Evolutionary conservation across 2,113 vertebrate species (phyloP).

Genomic region (Vanacampus margaritifer): DNA sequence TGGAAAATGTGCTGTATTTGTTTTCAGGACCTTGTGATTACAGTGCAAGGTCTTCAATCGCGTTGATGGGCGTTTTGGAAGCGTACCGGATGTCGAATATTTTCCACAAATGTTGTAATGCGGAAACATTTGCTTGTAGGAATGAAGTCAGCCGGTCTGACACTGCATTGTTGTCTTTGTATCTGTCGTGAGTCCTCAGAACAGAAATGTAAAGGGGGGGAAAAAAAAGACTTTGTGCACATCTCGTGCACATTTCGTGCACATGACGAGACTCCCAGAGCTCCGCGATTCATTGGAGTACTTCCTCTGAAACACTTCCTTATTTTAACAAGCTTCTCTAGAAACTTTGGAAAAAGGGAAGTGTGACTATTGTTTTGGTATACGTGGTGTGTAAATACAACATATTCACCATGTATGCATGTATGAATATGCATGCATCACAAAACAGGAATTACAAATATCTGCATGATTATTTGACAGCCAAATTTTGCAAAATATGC

Average conservation of each 20-base stretch:
- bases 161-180: background rate
- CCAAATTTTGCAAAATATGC: too few species aligned
- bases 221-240: background rate
- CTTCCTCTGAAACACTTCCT: conserved; percentile 64
- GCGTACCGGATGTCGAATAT: conserved; percentile 2
- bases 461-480: too few species aligned
- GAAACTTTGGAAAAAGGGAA: conserved; percentile 48
- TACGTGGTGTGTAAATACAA: conserved; percentile 3
- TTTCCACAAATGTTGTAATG: conserved; percentile 35
- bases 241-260: background rate
- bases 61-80: conserved; percentile 22
- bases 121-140: conserved; percentile 42
- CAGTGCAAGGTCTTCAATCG: conserved; percentile 11
- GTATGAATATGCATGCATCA: background rate
- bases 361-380: conserved; percentile 37
- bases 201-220: conserved; percentile 14
- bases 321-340: conserved; percentile 55
- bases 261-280: background rate
- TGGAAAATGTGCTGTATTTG: background rate
- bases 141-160: conserved; percentile 22
- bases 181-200: too few species aligned
- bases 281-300: conserved; percentile 28
- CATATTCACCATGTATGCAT: background rate
- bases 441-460: background rate
- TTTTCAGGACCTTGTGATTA: background rate